Evolutionary conservation across 2,797 vertebrate genomes (phyloP), one percentile per base, ranked within the genome.

Genomic region (Oreochromis grahami): DNA sequence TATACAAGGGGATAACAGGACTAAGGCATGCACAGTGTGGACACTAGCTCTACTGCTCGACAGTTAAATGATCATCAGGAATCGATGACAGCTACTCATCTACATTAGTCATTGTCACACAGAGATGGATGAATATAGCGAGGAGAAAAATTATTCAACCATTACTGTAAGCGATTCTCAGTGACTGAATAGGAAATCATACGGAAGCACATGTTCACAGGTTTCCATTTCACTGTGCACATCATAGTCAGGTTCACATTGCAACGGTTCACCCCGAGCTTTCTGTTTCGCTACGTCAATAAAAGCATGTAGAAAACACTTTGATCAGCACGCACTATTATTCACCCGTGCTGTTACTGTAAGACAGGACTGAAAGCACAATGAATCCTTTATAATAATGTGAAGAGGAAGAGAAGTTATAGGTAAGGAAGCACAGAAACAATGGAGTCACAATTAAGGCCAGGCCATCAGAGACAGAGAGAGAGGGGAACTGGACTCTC

Each of bases 1-100:
- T 98, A 98, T 98, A 98, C 97, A 98, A 98, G 97, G 95, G 96
- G 97, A 97, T 97, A 98, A 98, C 97, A 98, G 97, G 97, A 98
- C 97, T 98, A 97, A 97, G 89, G 97, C 98, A 99, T 98, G 98
- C 98, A 98, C 97, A 97, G 96, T 98, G 96, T 97, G 95, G 95
- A 96, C 93, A 95, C 96, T 96, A 95, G 96, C 94, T 96, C 93
- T 95, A 93, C 91, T 88, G 91, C 91, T 95, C 85, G 82, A 95
- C 88, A 92, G 91, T 92, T 92, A 93, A 78, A 92, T 86, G 82
- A 90, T 92, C 90, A 86, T 93, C 91, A 78, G 90, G 84, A 91
- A 85, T 92, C 82, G 83, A 84, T 86, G 85, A 82, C 79, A 90
- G 84, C 91, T 92, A 94, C 89, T 56, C 53, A 24, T 92, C 94